phyloP scores from a whole-genome alignment of 1,140 invertebrate genomes.

The Proales similis region DNA sequence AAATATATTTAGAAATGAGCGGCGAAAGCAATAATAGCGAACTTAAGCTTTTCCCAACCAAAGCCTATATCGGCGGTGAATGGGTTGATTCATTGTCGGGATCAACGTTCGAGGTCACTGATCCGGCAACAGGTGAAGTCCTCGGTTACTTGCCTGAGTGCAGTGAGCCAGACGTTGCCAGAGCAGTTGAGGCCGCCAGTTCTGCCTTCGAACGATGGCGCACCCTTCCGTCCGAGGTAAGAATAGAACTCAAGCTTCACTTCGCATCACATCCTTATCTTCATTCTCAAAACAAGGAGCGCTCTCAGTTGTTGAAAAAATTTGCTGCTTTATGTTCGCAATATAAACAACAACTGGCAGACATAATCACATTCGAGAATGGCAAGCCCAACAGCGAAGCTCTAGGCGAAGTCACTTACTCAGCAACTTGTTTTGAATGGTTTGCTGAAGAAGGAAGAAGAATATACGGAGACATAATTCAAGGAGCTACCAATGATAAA shows the following conservation, averaged over 20 bases:
- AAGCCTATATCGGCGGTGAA: slow-evolving; percentile 19
- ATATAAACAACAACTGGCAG: slow-evolving; percentile 15
- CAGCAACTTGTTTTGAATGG: slow-evolving; percentile 88
- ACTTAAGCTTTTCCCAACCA: slow-evolving; percentile 14
- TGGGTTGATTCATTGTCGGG: slow-evolving; percentile 33
- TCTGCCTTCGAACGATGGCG: no score
- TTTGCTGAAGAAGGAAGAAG: slow-evolving; percentile 86
- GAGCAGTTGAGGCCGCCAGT: slow-evolving; percentile 67
- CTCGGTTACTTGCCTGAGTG: slow-evolving; percentile 79
- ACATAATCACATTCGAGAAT: slow-evolving; percentile 26
- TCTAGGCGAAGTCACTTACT: slow-evolving; percentile 78
- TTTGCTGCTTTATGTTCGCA: slow-evolving; percentile 22
- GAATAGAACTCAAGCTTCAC: slow-evolving; percentile 11
- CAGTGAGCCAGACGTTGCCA: slow-evolving; percentile 63
- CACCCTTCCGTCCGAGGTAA: no score
- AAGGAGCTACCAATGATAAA: slow-evolving; percentile 65
- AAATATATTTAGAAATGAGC: no score
- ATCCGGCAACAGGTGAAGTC: no score
- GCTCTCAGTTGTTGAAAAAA: slow-evolving; percentile 29
- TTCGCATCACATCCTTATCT: slow-evolving; percentile 3
- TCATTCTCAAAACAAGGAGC: background rate
- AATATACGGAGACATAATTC: slow-evolving; percentile 79
- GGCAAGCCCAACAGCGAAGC: slow-evolving; percentile 64
- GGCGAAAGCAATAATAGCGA: no score
- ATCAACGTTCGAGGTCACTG: no score